phyloP scores from a whole-genome alignment of 2,888 invertebrate genomes.

The Germaria angustata region DNA sequence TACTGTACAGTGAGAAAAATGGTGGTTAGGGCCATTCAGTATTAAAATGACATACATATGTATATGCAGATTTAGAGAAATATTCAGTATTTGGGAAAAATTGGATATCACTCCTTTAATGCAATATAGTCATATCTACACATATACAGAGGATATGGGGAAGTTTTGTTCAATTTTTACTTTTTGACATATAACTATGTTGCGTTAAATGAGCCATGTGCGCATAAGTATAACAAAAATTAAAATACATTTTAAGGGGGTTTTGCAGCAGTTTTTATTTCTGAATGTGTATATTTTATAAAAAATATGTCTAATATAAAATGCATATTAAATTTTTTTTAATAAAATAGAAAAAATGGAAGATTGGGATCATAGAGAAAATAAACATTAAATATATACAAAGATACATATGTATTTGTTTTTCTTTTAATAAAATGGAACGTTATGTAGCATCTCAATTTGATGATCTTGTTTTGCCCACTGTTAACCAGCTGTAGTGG shows the following conservation, averaged over 20 bases:
- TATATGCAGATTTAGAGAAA: too few relatives aligned
- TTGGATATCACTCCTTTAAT: too few relatives aligned
- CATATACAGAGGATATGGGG: too few relatives aligned
- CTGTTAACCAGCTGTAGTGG: constrained; percentile 8
- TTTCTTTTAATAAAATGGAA: constrained; percentile 36
- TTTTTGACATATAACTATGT: too few relatives aligned
- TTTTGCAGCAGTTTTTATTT: neutral
- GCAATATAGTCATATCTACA: too few relatives aligned
- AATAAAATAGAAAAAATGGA: constrained; percentile 42
- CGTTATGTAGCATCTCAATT: constrained; percentile 35
- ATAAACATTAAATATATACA: neutral
- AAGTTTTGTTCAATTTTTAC: too few relatives aligned
- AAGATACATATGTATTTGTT: neutral
- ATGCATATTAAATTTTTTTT: too few relatives aligned
- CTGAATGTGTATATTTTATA: constrained; percentile 12
- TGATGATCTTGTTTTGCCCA: neutral
- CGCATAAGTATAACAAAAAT: neutral
- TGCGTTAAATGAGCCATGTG: too few relatives aligned
- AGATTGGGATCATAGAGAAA: constrained; percentile 42
- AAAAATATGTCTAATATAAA: neutral
- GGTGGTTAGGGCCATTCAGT: too few relatives aligned
- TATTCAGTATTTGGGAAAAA: too few relatives aligned
- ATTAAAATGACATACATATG: too few relatives aligned
- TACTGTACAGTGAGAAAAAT: too few relatives aligned
- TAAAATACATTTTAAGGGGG: constrained; percentile 10